Percentiles rank a stretch among this genome's conserved stretches.
Evolutionary conservation across 2,113 vertebrate species (phyloP).

Genomic region (Zosterops pallidus): DNA sequence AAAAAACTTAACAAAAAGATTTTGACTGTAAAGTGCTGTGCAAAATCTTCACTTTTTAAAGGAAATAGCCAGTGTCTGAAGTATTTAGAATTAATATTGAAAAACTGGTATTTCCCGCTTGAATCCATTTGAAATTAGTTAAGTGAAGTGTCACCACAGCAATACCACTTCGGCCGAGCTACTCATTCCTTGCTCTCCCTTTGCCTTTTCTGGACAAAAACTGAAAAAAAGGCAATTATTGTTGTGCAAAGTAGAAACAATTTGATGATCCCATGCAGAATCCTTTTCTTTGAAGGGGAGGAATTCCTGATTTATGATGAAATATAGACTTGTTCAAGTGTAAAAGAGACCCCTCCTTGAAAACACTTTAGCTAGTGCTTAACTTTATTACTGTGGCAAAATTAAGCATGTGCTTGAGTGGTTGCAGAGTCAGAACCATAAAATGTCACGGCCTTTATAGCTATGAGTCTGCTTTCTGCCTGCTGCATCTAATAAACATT

Average conservation of each 20-base stretch:
- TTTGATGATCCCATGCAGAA: background rate
- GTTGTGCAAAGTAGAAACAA: background rate
- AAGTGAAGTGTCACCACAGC: background rate
- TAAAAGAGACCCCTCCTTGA: conserved; percentile 41
- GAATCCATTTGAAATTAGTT: background rate
- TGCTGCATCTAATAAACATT: conserved; percentile 63
- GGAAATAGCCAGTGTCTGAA: background rate
- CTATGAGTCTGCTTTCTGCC: conserved; percentile 58
- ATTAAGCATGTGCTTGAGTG: conserved; percentile 64
- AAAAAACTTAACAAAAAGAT: background rate
- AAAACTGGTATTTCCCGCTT: background rate
- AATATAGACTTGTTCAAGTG: conserved; percentile 31
- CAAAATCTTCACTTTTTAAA: background rate
- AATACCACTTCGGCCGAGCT: background rate
- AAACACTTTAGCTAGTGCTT: conserved; percentile 51
- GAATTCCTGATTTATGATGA: conserved; percentile 48
- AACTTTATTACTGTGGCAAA: conserved; percentile 65
- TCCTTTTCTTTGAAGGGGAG: background rate
- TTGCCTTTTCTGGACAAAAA: background rate
- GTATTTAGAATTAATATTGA: background rate
- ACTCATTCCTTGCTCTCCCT: background rate
- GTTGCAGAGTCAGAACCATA: conserved; percentile 60
- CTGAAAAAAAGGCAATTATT: background rate
- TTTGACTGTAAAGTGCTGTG: background rate
- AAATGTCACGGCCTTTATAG: conserved; percentile 59